These are phyloP conservation scores for Marisa cornuarietis DNA, from an alignment of 1,140 invertebrate species.

Conservation along the genomic window DNA sequence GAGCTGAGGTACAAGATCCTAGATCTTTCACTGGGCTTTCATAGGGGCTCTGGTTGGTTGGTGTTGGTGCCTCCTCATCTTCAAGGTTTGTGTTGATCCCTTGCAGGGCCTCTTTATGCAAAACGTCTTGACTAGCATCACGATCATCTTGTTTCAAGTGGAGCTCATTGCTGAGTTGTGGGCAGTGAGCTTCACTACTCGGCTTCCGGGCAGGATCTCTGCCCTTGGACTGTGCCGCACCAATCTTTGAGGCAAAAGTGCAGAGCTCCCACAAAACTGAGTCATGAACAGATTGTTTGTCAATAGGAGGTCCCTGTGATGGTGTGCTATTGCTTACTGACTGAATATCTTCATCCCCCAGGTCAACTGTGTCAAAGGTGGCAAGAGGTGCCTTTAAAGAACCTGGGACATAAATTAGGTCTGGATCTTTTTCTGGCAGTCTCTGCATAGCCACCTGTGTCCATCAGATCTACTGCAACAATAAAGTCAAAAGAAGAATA, in stretches of 20 bases:
- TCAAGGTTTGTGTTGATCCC: neutral
- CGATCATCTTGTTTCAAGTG: neutral
- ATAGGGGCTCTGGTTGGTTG: slow-evolving; percentile 19
- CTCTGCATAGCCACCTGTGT: slow-evolving; percentile 31
- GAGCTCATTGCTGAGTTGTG: neutral
- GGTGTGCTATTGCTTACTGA: neutral
- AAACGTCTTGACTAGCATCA: neutral
- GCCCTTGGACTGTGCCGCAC: slow-evolving; percentile 25
- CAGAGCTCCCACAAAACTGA: neutral
- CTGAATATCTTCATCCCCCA: slow-evolving; percentile 41
- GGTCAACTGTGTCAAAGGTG: slow-evolving; percentile 61
- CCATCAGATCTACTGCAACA: slow-evolving; percentile 6
- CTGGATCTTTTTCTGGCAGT: slow-evolving; percentile 28
- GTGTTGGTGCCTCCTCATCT: slow-evolving; percentile 15
- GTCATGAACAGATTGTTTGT: neutral
- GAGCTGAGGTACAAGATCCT: neutral
- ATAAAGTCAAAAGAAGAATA: slow-evolving; percentile 8
- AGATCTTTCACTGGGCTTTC: neutral
- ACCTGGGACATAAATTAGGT: slow-evolving; percentile 25
- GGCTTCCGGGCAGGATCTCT: slow-evolving; percentile 18
- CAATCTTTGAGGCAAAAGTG: slow-evolving; percentile 14
- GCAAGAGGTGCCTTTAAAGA: slow-evolving; percentile 53
- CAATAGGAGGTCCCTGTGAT: neutral
- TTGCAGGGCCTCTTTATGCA: neutral
- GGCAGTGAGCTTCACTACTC: slow-evolving; percentile 18